These are phyloP conservation scores for Rhopilema esculentum DNA, from an alignment of 30 jellyfish, hydroid and myxozoan species.

Conservation along the genomic window DNA sequence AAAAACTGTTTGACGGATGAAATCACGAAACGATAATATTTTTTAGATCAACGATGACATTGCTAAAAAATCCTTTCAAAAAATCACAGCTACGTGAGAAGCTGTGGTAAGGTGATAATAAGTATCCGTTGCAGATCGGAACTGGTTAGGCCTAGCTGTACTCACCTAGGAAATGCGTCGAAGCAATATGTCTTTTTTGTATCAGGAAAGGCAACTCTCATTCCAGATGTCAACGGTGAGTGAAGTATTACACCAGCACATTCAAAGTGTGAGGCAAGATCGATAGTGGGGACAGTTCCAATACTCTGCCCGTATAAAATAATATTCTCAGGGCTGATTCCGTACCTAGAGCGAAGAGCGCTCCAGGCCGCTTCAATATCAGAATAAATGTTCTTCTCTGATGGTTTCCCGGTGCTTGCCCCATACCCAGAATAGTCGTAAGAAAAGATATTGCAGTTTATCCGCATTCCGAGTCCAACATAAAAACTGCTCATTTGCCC, in stretches of 20 bases:
- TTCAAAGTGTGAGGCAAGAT: constrained; percentile 93
- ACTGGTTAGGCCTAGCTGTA: neutral
- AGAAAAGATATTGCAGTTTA: constrained; percentile 93
- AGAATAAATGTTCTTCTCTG: constrained; percentile 91
- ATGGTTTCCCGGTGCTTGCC: constrained; percentile 93
- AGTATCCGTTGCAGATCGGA: neutral
- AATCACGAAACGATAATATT: too few relatives aligned
- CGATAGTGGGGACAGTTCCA: constrained; percentile 98
- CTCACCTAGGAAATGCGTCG: constrained; percentile 99
- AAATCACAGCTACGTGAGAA: too few relatives aligned
- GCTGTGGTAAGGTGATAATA: neutral
- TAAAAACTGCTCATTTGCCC: constrained; percentile 99
- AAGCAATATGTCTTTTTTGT: constrained; percentile 93
- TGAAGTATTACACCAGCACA: constrained; percentile 99
- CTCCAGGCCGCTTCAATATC: constrained; percentile 98
- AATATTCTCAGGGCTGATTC: constrained; percentile 94
- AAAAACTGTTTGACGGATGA: too few relatives aligned
- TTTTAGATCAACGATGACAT: too few relatives aligned
- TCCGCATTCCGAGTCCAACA: constrained; percentile 94
- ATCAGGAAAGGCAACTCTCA: constrained; percentile 99
- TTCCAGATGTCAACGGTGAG: constrained; percentile 96
- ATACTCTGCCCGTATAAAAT: constrained; percentile 97
- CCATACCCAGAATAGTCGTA: constrained; percentile 99
- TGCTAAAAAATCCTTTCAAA: too few relatives aligned
- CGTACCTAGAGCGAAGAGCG: constrained; percentile 94